Base-by-base conservation (phyloP, 2,888 invertebrate species). In the Leptarthrus brevirostris region DNA sequence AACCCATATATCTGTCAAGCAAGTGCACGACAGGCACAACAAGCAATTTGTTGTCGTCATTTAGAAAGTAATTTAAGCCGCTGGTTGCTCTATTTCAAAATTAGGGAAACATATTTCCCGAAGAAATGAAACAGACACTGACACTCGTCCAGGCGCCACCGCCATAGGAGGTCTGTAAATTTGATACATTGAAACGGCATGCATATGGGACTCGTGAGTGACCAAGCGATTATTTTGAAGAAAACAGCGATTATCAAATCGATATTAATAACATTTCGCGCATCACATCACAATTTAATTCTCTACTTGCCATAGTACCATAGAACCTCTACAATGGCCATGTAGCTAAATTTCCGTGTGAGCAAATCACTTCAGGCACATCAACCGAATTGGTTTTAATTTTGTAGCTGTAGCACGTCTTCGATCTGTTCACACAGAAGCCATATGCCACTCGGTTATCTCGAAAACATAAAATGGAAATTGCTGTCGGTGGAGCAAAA, bases 381-480 rank as follows among this genome's bases (percentile, higher is more conserved):
- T 4, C 18, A 49, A 12, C 16, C 16, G 6, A 2, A 49, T 49
- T 14, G 1, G 8, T 16, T 8, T 14, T 5, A 16, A 16, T 2
- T 14, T 6, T 14, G 16, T 14, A 24, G 3, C 10, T 24, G 54
- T 49, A 14, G 22, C 61, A 40, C 18, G 61, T 20, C 61, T 61
- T 34, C 44, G 44, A 66, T 66, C 66, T 66, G 26, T 53, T 47
- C 16, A 47, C 52, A 72, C 72, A 72, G 72, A 72, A 72, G 72
- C 72, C 72, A 72, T 72, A 56, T 72, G 72, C 58, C 58, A 58
- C 40, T 72, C 40, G 47, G 72, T 72, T 72, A 72, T 72, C 72
- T 72, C 40, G 40, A 18, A 56, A 16, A 40, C 40, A 58, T 58
- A 72, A 72, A 47, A 72, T 72, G 26, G 44, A 72, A 72, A 56